Conservation (phyloP, 2,797 vertebrate genomes). For the Pipistrellus kuhlii region DNA sequence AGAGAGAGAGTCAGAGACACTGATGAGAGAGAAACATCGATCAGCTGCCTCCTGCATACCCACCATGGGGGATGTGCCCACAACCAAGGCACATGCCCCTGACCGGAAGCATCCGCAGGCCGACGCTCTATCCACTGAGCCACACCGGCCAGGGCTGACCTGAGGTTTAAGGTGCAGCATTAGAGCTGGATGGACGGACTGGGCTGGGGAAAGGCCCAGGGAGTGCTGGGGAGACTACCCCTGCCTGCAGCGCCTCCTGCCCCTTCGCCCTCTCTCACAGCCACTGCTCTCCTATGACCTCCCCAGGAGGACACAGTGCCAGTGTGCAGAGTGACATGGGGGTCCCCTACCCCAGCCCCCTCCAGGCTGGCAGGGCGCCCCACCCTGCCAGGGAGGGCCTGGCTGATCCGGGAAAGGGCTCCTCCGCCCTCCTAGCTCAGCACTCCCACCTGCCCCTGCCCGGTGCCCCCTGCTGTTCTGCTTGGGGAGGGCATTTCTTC, state of each 20-base stretch:
- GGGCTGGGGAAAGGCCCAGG: too few species aligned
- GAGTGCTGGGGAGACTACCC: not conserved
- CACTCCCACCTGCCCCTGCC: not conserved
- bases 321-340: not conserved
- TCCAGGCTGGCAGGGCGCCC: not conserved
- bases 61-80: too few species aligned
- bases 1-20: too few species aligned
- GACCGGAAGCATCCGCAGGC: too few species aligned
- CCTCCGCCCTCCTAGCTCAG: not conserved
- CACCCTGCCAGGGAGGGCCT: not conserved
- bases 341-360: not conserved
- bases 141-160: too few species aligned
- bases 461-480: not conserved
- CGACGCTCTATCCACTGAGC: too few species aligned
- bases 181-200: not conserved
- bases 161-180: not conserved
- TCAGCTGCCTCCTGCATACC: too few species aligned
- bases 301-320: not conserved
- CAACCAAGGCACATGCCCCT: too few species aligned
- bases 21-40: too few species aligned
- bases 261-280: not conserved
- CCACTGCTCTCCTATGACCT: not conserved
- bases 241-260: not conserved
- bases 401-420: not conserved
- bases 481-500: conserved; percentile 53